These are phyloP conservation scores for Podarcis lilfordi DNA, from an alignment of 2,797 vertebrate species.

Conservation along the genomic window DNA sequence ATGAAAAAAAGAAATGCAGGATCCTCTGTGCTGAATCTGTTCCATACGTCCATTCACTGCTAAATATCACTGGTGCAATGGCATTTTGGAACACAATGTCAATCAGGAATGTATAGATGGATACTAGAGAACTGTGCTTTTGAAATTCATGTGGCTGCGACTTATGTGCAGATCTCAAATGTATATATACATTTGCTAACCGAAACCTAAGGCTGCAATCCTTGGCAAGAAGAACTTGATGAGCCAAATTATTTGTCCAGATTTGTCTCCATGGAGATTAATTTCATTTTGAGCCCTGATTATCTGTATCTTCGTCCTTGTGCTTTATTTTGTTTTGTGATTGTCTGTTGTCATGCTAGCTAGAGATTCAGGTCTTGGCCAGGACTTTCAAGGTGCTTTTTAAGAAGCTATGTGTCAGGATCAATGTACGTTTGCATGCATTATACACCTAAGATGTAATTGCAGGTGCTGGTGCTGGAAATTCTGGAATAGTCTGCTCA, in stretches of 20 bases:
- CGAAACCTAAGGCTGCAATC: no score
- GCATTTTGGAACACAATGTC: not conserved
- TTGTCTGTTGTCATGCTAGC: rapidly evolving
- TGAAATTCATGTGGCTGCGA: not conserved
- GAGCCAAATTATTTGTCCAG: not conserved
- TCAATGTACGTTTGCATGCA: rapidly evolving
- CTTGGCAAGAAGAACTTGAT: rapidly evolving
- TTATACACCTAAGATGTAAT: rapidly evolving
- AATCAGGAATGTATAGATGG: not conserved
- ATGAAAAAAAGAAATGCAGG: rapidly evolving
- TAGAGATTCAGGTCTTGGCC: rapidly evolving
- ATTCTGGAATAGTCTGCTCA: not conserved
- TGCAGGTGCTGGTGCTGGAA: rapidly evolving
- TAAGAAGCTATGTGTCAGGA: not conserved
- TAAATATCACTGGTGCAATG: not conserved
- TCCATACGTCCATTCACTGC: not conserved
- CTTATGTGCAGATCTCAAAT: not conserved
- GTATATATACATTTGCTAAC: no score
- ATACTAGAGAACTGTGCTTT: not conserved
- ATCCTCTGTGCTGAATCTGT: rapidly evolving
- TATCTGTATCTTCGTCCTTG: constrained; percentile 24
- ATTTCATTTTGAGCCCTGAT: rapidly evolving
- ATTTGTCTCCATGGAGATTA: not conserved
- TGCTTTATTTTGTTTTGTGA: rapidly evolving
- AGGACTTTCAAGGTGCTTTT: not conserved